Percentiles rank a stretch among this genome's conserved stretches.
Evolutionary conservation across 1,140 invertebrate species (phyloP).

Genomic region (Tyrophagus putrescentiae): DNA sequence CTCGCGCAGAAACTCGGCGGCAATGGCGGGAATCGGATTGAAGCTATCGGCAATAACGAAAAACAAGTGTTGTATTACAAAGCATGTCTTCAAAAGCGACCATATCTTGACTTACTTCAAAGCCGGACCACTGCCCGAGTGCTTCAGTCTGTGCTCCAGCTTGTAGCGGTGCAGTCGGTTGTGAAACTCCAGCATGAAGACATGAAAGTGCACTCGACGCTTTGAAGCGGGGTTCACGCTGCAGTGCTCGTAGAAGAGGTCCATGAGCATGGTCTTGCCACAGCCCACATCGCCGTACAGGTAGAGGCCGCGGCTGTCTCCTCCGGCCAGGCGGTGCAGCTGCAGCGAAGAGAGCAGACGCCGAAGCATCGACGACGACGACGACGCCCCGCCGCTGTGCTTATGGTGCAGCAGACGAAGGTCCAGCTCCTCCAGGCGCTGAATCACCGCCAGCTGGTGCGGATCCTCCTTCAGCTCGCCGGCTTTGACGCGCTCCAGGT

Average conservation of each 20-base stretch:
- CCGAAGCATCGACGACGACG: neutral
- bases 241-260: constrained; percentile 76
- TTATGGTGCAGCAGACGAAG: neutral
- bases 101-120: no score
- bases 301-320: constrained; percentile 36
- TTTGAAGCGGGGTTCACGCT: constrained; percentile 43
- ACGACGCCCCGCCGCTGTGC: neutral
- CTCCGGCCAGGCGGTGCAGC: no score
- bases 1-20: constrained; percentile 61
- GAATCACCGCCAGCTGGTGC: constrained; percentile 3
- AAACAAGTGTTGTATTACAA: no score
- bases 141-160: neutral
- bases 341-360: neutral
- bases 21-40: constrained; percentile 90
- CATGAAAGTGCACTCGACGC: constrained; percentile 81
- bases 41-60: no score
- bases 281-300: constrained; percentile 49
- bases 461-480: neutral
- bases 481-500: neutral
- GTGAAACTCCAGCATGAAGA: constrained; percentile 95
- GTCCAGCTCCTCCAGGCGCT: neutral
- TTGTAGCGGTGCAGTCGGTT: constrained; percentile 30
- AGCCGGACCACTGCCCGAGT: neutral
- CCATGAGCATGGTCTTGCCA: constrained; percentile 98
- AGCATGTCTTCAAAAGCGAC: no score